Conservation (phyloP, 1,140 invertebrate genomes). For the Euura lappo region DNA sequence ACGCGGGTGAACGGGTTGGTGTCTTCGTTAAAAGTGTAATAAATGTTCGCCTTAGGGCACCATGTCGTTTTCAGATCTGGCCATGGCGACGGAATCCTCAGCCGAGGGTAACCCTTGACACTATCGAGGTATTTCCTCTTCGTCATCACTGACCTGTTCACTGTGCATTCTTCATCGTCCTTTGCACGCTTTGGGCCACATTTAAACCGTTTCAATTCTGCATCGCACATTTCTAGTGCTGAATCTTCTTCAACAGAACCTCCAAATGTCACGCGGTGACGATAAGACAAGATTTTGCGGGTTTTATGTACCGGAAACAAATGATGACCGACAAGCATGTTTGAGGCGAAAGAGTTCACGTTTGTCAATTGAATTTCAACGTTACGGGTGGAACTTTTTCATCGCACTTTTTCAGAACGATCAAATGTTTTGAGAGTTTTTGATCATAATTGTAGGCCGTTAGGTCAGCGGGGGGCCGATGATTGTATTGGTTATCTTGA, state of each 20-base stretch:
- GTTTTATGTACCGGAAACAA: not conserved
- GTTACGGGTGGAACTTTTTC: no score
- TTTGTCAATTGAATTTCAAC: no score
- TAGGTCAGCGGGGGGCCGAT: no score
- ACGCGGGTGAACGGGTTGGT: slow-evolving; percentile 46
- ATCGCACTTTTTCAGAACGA: no score
- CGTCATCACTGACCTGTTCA: slow-evolving; percentile 24
- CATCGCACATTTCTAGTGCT: not conserved
- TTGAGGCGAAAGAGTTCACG: not conserved
- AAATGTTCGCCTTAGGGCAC: slow-evolving; percentile 49
- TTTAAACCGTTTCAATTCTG: not conserved
- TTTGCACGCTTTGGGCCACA: not conserved
- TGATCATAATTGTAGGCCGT: no score
- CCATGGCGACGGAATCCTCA: slow-evolving; percentile 1
- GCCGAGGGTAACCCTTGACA: slow-evolving; percentile 27
- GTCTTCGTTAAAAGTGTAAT: slow-evolving; percentile 52
- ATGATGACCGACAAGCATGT: not conserved
- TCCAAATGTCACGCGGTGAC: not conserved
- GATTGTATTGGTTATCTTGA: no score
- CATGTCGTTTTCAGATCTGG: slow-evolving; percentile 21
- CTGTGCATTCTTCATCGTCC: not conserved
- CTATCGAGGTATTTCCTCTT: slow-evolving; percentile 23
- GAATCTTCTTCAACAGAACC: not conserved
- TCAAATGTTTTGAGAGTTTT: no score
- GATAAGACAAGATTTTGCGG: not conserved